These are phyloP conservation scores for Typhlichthys subterraneus DNA, from an alignment of 2,797 vertebrate species.

Conservation along the genomic window DNA sequence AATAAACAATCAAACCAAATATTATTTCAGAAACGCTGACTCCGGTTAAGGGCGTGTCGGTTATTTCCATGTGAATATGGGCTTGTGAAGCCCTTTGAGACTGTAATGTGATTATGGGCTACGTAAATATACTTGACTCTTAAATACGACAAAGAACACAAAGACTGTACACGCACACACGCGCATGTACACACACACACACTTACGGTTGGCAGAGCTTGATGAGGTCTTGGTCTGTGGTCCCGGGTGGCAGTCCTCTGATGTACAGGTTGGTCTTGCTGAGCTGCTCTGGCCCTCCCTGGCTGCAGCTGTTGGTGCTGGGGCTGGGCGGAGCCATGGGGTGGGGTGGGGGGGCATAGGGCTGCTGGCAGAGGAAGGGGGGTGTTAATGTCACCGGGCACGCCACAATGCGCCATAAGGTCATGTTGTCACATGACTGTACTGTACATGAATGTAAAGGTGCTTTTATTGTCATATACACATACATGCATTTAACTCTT, in stretches of 20 bases:
- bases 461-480: too few species aligned
- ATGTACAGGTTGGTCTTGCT: constrained; percentile 99
- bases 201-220: constrained; percentile 99
- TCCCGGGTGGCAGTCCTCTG: constrained; percentile 94
- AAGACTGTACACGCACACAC: constrained; percentile 35
- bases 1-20: too few species aligned
- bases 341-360: constrained; percentile 96
- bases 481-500: too few species aligned
- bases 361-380: constrained; percentile 81
- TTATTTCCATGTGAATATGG: too few species aligned
- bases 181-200: constrained; percentile 38
- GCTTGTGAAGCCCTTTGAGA: too few species aligned
- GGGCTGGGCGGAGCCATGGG: constrained; percentile 99
- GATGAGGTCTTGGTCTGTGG: constrained; percentile 98
- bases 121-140: too few species aligned
- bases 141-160: too few species aligned
- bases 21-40: too few species aligned
- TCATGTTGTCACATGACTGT: background rate
- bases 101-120: too few species aligned
- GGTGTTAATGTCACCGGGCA: background rate
- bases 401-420: background rate
- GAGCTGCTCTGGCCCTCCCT: constrained; percentile 90
- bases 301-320: constrained; percentile 95
- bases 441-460: background rate
- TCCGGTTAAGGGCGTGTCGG: too few species aligned